Percentiles rank a stretch among this genome's conserved stretches.
Evolutionary conservation across 2,888 invertebrate genomes (phyloP).

Genomic region (Dastarcus helophoroides): DNA sequence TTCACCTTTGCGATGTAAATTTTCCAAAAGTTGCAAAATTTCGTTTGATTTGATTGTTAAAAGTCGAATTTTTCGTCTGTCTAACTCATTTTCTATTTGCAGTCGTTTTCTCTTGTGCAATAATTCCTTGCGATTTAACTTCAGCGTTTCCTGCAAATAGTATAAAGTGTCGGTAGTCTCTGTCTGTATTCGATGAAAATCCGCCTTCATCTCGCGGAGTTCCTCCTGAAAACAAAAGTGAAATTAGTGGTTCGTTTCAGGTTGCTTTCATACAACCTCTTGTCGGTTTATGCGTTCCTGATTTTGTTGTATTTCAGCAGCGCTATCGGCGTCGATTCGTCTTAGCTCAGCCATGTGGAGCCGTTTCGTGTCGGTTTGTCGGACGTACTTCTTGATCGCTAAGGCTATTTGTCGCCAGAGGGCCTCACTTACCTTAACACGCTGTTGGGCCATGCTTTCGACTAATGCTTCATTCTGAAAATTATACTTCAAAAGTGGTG

Average conservation of each 20-base stretch:
- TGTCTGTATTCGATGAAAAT: conserved; percentile 15
- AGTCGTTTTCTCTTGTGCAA: conserved; percentile 23
- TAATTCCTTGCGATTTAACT: no score
- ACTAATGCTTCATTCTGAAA: conserved; percentile 25
- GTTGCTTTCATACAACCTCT: conserved; percentile 23
- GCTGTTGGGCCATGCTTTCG: conserved; percentile 20
- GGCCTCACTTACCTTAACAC: conserved; percentile 21
- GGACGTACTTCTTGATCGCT: conserved; percentile 25
- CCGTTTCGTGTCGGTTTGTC: conserved; percentile 27
- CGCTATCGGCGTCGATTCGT: conserved; percentile 29
- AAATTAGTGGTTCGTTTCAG: not conserved
- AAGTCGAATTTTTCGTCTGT: conserved; percentile 21
- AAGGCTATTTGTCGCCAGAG: conserved; percentile 30
- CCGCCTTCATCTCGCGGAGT: conserved; percentile 20
- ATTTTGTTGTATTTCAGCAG: conserved; percentile 25
- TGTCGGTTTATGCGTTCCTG: conserved; percentile 25
- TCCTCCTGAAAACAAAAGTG: conserved; percentile 14
- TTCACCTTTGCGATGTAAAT: conserved; percentile 39
- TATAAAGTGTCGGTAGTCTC: no score
- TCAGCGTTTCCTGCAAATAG: no score
- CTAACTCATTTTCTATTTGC: conserved; percentile 21
- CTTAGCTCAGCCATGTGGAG: conserved; percentile 31
- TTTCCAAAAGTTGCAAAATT: conserved; percentile 36
- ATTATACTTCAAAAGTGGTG: conserved; percentile 2
- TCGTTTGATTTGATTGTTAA: conserved; percentile 34